Base-by-base conservation (phyloP, 2,888 invertebrate genomes). In the Lobophora halterata region DNA sequence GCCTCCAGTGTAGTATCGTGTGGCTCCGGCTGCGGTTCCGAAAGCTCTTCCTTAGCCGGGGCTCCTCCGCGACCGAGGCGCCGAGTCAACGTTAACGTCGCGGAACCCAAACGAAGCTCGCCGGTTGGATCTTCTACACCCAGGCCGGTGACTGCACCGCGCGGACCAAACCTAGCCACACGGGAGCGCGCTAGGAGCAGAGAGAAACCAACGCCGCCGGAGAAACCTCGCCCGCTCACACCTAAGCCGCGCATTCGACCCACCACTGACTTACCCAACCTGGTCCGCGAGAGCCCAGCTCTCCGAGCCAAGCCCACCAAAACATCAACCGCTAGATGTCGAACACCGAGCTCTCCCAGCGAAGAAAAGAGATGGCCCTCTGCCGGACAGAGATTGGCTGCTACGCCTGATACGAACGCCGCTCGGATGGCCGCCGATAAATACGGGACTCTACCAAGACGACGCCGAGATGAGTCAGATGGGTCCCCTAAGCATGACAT, bases 1-100 rank as follows among this genome's bases (percentile, higher is more conserved):
- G 93, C 93, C 51, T 94, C 94, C 20, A 94, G 94, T 49, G 90
- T 94, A 43, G 92, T 93, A 10, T 94, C 94, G 45, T 93, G 92
- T 65, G 93, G 92, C 50, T 94, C 93, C 1, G 93, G 93, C 3
- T 93, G 92, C 61, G 94, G 94, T 27, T 94, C 94, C 53, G 95
- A 95, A 63, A 94, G 93, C 68, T 93, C 94, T 0, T 93, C 93
- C 0, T 74, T 93, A 17, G 90, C 92, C 2, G 81, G 74, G 7
- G 78, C 88, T 6, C 83, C 88, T 10, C 88, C 88, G 27, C 78
- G 88, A 6, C 76, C 79, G 1, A 68, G 79, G 5, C 82, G 88
- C 18, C 90, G 91, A 43, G 91, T 91, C 57, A 91, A 90, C 66
- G 89, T 91, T 5, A 85, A 85, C 25, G 79, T 89, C 43, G 68